phyloP scores from a whole-genome alignment of 2,113 vertebrate genomes.

The Dunckerocampus dactyliophorus region DNA sequence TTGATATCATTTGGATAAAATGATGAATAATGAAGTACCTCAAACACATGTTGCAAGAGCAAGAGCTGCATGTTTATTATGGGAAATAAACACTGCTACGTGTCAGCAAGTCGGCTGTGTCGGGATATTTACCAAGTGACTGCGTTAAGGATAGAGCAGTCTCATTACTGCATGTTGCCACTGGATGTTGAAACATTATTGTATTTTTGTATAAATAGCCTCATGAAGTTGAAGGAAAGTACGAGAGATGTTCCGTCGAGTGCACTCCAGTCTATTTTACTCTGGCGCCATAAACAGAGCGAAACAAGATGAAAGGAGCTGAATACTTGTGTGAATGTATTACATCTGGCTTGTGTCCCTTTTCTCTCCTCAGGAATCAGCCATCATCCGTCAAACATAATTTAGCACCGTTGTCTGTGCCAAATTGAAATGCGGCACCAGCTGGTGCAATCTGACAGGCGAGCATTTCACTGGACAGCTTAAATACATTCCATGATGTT shows the following conservation, averaged over 20 bases:
- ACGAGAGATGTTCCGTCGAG: conserved; percentile 26
- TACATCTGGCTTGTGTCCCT: conserved; percentile 50
- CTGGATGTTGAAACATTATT: conserved; percentile 19
- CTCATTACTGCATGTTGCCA: background rate
- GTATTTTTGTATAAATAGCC: conserved; percentile 22
- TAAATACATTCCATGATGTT: conserved; percentile 16
- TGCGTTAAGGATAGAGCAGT: too few relatives aligned
- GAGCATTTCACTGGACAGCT: conserved; percentile 24
- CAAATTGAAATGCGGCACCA: conserved; percentile 54
- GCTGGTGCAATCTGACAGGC: conserved; percentile 43
- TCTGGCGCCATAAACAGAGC: conserved; percentile 48
- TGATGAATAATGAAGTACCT: too few relatives aligned
- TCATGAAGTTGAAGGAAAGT: conserved; percentile 27
- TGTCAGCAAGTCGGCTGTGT: too few relatives aligned
- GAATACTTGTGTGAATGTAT: conserved; percentile 35
- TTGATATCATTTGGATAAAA: too few relatives aligned
- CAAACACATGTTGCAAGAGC: too few relatives aligned
- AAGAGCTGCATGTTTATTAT: too few relatives aligned
- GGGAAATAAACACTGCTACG: too few relatives aligned
- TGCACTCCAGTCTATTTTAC: conserved; percentile 41
- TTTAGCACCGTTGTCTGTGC: conserved; percentile 31
- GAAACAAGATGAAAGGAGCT: conserved; percentile 46
- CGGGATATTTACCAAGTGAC: too few relatives aligned
- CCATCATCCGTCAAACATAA: conserved; percentile 48
- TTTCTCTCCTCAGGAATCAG: conserved; percentile 32